Base-by-base conservation (phyloP, 2,113 vertebrate species). In the Paraplagusia blochii region DNA sequence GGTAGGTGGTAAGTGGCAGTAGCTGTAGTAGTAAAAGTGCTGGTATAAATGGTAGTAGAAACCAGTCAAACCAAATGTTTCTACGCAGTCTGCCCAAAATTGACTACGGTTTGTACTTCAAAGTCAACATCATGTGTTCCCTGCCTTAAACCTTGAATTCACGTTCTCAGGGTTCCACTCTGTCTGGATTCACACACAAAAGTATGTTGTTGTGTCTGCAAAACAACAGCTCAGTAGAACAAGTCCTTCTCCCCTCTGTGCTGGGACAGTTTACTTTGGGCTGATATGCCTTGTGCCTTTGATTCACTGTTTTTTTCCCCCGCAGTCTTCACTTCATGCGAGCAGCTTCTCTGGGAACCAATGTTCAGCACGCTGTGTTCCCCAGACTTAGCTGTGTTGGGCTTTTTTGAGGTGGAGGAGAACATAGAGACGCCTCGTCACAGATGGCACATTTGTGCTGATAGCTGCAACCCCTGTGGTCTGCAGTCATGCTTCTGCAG, bases 371-470 rank as follows among this genome's bases (percentile, higher is more conserved):
- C 73, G 61, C 12, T 34, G 55, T 46, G 60, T 68, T 68, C 66
- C 63, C 55, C 8, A 15, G 56, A 29, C 22, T 44, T 62, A 59
- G 55, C 63, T 55, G 43, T 44, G 49, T 13, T 40, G 13, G 70
- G 22, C 22, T 29, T 29, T 29, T 74, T 77, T 76, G 53, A 77
- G 73, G 73, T 72, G 49, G 59, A 53, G 73, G 59, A 53, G 73
- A 62, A 80, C 36, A 65, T 2, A 63, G 71, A 49, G 59, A 63
- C 36, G 50, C 57, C 77, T 71, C 44, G 55, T 82, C 83, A 81
- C 82, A 85, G 84, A 86, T 84, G 84, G 80, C 75, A 66, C 72
- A 64, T 81, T 72, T 74, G 74, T 69, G 71, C 77, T 69, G 77
- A 85, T 83, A 58, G 74, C 79, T 58, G 57, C 67, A 63, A 76